phyloP scores from a whole-genome alignment of 2,113 vertebrate genomes.

The Gadus chalcogrammus region DNA sequence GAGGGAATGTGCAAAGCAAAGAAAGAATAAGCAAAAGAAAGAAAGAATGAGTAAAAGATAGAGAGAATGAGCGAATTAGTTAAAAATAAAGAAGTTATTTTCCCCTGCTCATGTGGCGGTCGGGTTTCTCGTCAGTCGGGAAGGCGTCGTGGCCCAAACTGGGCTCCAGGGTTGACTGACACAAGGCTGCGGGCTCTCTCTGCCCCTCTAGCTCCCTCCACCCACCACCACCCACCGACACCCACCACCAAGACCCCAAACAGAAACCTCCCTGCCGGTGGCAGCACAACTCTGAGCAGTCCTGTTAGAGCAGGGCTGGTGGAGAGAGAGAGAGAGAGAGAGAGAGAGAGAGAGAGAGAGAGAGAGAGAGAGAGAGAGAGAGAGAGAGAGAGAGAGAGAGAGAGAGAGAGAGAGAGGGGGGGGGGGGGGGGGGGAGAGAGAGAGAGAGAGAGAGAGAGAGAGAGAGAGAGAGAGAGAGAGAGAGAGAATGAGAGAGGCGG shows the following conservation, averaged over 20 bases:
- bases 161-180: slow-evolving; percentile 77
- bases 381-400: neutral
- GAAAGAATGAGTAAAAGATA: neutral
- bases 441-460: slow-evolving; percentile 24
- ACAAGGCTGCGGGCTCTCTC: slow-evolving; percentile 76
- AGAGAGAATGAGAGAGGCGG: neutral
- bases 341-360: neutral
- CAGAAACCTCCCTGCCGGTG: slow-evolving; percentile 69
- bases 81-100: neutral
- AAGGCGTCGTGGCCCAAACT: slow-evolving; percentile 80
- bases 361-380: slow-evolving; percentile 3
- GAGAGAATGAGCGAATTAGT: slow-evolving; percentile 33
- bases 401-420: neutral
- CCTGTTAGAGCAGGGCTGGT: slow-evolving; percentile 45
- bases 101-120: slow-evolving; percentile 77
- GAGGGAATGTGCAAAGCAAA: neutral
- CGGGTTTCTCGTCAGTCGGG: slow-evolving; percentile 87
- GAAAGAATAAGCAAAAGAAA: slow-evolving; percentile 34
- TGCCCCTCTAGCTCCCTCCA: slow-evolving; percentile 17
- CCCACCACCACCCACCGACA: neutral
- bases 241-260: slow-evolving; percentile 13
- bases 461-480: slow-evolving; percentile 8
- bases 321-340: slow-evolving; percentile 19
- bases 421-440: slow-evolving; percentile 22
- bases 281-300: slow-evolving; percentile 60